Conservation (phyloP, 1,140 invertebrate species). For the Tetramorium alpestre region DNA sequence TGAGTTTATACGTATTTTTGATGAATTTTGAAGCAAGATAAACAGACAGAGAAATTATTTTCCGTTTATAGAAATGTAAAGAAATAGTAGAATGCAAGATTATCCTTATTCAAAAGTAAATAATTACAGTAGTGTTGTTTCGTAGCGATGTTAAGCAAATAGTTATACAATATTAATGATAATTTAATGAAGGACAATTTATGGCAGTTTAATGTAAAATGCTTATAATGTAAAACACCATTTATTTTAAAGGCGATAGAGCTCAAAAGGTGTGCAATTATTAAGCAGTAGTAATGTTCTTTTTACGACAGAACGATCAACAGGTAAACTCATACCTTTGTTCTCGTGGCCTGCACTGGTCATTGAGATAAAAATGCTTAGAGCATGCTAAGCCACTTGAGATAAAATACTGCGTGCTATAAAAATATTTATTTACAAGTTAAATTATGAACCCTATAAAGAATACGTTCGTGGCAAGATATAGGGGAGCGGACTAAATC, state of each 20-base stretch:
- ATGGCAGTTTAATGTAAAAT: not conserved
- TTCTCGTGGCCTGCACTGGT: slow-evolving; percentile 34
- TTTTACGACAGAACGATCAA: slow-evolving; percentile 42
- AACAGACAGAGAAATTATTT: slow-evolving; percentile 12
- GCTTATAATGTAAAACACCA: not conserved
- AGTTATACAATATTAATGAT: not conserved
- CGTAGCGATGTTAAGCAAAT: not conserved
- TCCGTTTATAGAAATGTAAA: not conserved
- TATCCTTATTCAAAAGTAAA: not conserved
- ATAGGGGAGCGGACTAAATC: slow-evolving; percentile 22
- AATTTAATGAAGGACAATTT: slow-evolving; percentile 18
- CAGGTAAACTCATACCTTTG: slow-evolving; percentile 54
- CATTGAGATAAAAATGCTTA: slow-evolving; percentile 51
- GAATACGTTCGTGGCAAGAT: not conserved
- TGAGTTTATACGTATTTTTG: not conserved
- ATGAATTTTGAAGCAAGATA: slow-evolving; percentile 1
- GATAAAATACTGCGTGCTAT: slow-evolving; percentile 42
- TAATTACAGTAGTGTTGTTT: not conserved
- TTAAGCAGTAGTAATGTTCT: slow-evolving; percentile 24
- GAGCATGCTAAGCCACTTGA: slow-evolving; percentile 44
- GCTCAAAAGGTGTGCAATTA: slow-evolving; percentile 29
- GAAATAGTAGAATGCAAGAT: not conserved
- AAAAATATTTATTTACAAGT: slow-evolving; percentile 41
- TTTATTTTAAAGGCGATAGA: slow-evolving; percentile 18
- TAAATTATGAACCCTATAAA: slow-evolving; percentile 20